Conservation (phyloP, 2,113 vertebrate genomes). For the Ramphastos sulfuratus region DNA sequence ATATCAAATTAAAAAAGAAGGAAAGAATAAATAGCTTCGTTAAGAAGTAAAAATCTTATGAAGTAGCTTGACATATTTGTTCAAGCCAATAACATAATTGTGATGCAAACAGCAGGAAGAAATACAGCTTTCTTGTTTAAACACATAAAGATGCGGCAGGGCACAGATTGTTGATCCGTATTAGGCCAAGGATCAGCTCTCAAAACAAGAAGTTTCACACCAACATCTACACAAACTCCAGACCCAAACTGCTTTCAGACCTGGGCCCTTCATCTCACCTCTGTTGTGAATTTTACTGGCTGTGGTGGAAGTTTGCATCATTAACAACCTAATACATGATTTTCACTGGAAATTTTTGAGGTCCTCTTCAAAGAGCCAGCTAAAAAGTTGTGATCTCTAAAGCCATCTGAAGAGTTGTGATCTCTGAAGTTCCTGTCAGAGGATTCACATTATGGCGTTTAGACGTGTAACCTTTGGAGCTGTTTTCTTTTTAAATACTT, state of each 20-base stretch:
- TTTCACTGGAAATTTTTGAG: slow-evolving; percentile 19
- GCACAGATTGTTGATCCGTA: background rate
- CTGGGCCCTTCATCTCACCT: background rate
- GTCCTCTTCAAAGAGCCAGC: background rate
- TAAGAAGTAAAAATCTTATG: background rate
- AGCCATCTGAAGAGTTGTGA: background rate
- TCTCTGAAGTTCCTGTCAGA: background rate
- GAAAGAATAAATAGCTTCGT: background rate
- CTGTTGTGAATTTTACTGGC: background rate
- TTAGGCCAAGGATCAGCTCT: background rate
- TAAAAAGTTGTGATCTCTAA: background rate
- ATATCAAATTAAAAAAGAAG: background rate
- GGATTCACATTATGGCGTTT: background rate
- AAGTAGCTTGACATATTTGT: background rate
- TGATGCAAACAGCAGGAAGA: background rate
- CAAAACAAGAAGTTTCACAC: background rate
- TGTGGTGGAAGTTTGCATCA: background rate
- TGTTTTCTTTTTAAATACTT: background rate
- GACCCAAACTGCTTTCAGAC: background rate
- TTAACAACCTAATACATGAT: background rate
- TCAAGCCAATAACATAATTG: background rate
- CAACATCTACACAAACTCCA: background rate
- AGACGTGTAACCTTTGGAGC: background rate
- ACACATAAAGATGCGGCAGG: background rate
- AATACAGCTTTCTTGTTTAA: background rate